Conservation (phyloP, 23 tunicate species). For the Botrylloides violaceus region DNA sequence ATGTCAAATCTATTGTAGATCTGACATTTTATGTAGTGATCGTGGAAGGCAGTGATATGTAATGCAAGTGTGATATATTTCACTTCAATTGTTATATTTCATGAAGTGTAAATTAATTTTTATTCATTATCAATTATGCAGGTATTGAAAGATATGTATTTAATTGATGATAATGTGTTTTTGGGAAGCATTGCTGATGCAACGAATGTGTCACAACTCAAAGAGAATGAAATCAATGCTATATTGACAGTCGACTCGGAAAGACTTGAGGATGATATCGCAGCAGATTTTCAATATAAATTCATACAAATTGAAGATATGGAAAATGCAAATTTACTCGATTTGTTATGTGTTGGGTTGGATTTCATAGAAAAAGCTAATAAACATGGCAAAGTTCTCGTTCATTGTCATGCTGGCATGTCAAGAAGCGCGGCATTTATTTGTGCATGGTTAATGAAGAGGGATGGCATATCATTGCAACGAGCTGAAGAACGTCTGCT, state of each 20-base stretch:
- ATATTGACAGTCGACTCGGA: constrained; percentile 10
- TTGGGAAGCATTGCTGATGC: constrained; percentile 7
- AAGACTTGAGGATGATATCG: not conserved
- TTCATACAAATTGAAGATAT: constrained; percentile 5
- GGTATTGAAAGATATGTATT: not conserved
- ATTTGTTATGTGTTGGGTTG: not conserved
- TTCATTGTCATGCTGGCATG: constrained; percentile 23
- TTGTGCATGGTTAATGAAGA: constrained; percentile 14
- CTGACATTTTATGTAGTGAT: no score
- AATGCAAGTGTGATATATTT: no score
- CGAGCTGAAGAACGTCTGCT: constrained; percentile 17
- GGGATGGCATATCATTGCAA: not conserved
- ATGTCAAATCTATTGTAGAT: no score
- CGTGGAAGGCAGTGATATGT: no score
- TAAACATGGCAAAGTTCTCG: constrained; percentile 1
- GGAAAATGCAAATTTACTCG: not conserved
- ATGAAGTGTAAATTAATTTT: no score
- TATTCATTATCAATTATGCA: no score
- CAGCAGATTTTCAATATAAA: not conserved
- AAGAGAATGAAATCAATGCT: not conserved
- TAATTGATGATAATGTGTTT: constrained; percentile 6
- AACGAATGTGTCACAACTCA: not conserved
- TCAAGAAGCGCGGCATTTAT: constrained; percentile 11
- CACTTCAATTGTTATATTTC: no score
- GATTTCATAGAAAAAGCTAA: constrained; percentile 7